A percentile compares a stretch with the other conserved stretches of the same genome.
Conservation (phyloP, 2,888 invertebrate genomes). For the Oxytorus armatus region DNA sequence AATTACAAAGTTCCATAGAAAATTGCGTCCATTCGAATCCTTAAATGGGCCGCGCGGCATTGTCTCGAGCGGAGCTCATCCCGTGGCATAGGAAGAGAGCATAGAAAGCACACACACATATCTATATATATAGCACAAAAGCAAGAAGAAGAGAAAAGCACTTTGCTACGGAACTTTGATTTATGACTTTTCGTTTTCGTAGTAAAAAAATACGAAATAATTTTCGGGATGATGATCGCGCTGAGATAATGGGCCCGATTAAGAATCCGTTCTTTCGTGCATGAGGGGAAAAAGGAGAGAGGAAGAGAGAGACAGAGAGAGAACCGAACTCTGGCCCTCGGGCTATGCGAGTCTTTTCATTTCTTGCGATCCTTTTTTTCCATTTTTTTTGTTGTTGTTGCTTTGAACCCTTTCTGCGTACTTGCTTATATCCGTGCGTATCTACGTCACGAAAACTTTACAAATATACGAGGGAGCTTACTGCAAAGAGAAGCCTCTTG, state of each 20-base stretch:
- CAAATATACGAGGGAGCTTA: constrained; percentile 26
- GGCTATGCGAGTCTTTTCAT: constrained; percentile 61
- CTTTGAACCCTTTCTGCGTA: constrained; percentile 41
- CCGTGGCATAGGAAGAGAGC: constrained; percentile 59
- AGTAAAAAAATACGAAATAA: constrained; percentile 84
- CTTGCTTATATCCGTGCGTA: constrained; percentile 45
- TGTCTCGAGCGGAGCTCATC: constrained; percentile 77
- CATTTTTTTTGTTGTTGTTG: constrained; percentile 50
- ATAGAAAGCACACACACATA: constrained; percentile 58
- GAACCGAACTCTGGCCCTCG: constrained; percentile 55
- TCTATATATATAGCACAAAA: constrained; percentile 27
- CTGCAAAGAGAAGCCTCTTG: constrained; percentile 27
- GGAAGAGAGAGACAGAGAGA: constrained; percentile 36
- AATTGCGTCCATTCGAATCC: constrained; percentile 84
- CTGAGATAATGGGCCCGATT: constrained; percentile 84
- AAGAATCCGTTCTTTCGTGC: constrained; percentile 80
- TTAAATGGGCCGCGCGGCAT: constrained; percentile 82
- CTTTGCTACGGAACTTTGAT: constrained; percentile 79
- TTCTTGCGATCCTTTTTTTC: constrained; percentile 52
- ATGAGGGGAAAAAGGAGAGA: constrained; percentile 55
- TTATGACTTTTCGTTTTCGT: constrained; percentile 84
- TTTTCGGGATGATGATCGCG: constrained; percentile 84
- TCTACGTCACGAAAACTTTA: constrained; percentile 31
- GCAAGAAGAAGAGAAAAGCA: constrained; percentile 51
- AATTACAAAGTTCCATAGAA: constrained; percentile 84